Conservation (phyloP, 1,140 invertebrate species). For the Artemia franciscana region DNA sequence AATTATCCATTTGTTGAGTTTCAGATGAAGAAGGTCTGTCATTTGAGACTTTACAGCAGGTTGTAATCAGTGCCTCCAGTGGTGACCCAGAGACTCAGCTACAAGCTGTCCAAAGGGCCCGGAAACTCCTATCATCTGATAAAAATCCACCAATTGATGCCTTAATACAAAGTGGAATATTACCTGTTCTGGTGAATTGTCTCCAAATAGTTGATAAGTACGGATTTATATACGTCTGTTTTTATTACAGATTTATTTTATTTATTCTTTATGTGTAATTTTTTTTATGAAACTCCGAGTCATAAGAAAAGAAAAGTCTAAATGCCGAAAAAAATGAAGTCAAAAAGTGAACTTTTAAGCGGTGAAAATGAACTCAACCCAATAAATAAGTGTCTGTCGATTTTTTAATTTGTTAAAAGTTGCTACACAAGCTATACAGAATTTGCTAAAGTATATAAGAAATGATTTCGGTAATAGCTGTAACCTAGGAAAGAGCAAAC, state of each 20-base stretch:
- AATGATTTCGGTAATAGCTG: too few relatives aligned
- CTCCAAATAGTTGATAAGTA: constrained; percentile 53
- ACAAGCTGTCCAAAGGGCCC: constrained; percentile 54
- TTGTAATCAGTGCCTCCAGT: constrained; percentile 44
- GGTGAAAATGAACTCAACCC: too few relatives aligned
- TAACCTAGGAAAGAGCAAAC: too few relatives aligned
- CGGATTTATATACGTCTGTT: too few relatives aligned
- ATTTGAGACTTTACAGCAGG: constrained; percentile 34
- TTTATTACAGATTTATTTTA: too few relatives aligned
- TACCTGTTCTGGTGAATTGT: constrained; percentile 79
- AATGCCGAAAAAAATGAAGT: too few relatives aligned
- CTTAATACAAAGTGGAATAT: constrained; percentile 71
- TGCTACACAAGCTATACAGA: too few relatives aligned
- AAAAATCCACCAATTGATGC: constrained; percentile 97
- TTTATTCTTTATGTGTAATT: too few relatives aligned
- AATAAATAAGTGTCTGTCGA: too few relatives aligned
- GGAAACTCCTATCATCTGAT: constrained; percentile 87
- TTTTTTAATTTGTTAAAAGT: too few relatives aligned
- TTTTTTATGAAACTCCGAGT: neutral
- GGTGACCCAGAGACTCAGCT: constrained; percentile 45
- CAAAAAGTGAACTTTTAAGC: too few relatives aligned
- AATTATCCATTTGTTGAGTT: neutral
- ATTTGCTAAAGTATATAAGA: too few relatives aligned
- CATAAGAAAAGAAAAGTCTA: neutral
- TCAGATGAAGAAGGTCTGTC: constrained; percentile 24